Conservation (phyloP, 2,888 invertebrate genomes). For the Falcaria lacertinaria region DNA sequence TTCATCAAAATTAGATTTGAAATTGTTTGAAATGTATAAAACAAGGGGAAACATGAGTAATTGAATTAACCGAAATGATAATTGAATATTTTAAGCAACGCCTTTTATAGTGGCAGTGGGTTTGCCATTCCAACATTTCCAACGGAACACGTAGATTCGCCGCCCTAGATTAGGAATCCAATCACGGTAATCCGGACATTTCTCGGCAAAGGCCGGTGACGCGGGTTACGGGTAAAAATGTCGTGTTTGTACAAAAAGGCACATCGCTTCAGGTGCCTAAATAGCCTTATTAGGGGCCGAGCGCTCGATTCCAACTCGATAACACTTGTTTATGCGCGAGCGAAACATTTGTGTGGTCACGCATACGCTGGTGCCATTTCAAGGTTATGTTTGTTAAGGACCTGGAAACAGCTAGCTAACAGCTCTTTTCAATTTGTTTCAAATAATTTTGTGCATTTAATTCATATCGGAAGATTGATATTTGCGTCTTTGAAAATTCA, state of each 20-base stretch:
- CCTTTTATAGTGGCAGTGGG: neutral
- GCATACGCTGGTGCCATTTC: slow-evolving; percentile 7
- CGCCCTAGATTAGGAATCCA: slow-evolving; percentile 39
- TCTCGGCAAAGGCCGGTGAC: neutral
- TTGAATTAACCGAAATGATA: neutral
- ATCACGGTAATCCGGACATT: slow-evolving; percentile 13
- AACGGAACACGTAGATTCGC: neutral
- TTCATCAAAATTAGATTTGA: too few species aligned
- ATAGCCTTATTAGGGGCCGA: slow-evolving; percentile 29
- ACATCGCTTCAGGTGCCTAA: slow-evolving; percentile 27
- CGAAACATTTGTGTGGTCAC: slow-evolving; percentile 23
- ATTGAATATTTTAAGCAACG: neutral
- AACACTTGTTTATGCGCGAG: slow-evolving; percentile 23
- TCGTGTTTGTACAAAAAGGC: slow-evolving; percentile 20
- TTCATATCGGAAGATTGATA: neutral
- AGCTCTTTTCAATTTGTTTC: neutral
- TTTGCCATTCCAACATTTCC: neutral
- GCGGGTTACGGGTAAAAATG: neutral
- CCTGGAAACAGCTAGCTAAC: neutral
- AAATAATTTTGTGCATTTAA: neutral
- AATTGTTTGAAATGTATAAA: too few species aligned
- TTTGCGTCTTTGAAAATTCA: neutral
- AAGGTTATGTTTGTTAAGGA: neutral
- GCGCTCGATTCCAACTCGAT: slow-evolving; percentile 14
- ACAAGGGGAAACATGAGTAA: neutral